These are phyloP conservation scores for Corynorhinus townsendii DNA, from an alignment of 2,113 vertebrate species.

Conservation along the genomic window DNA sequence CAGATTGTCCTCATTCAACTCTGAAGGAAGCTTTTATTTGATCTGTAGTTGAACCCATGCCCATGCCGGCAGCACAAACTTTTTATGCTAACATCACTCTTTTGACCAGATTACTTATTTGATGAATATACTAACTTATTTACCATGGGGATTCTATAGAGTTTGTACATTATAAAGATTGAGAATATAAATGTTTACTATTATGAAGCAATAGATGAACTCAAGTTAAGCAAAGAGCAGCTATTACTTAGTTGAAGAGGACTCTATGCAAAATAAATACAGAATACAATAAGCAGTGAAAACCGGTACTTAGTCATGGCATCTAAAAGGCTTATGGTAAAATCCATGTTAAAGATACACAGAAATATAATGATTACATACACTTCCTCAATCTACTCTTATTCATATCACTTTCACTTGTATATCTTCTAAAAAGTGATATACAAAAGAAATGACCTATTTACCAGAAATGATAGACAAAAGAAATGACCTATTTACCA, in stretches of 20 bases:
- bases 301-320: not conserved
- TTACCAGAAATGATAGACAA: not conserved
- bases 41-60: not conserved
- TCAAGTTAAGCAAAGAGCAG: not conserved
- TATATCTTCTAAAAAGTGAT: not conserved
- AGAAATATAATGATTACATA: not conserved
- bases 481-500: not conserved
- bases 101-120: conserved; percentile 18
- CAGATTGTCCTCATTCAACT: not conserved
- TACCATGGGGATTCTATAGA: not conserved
- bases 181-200: not conserved
- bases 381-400: not conserved
- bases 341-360: not conserved
- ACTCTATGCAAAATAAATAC: not conserved
- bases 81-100: not conserved
- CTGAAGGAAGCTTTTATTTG: not conserved
- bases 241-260: not conserved
- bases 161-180: not conserved
- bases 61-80: not conserved
- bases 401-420: not conserved
- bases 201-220: not conserved
- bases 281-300: not conserved
- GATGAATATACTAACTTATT: not conserved
- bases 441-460: not conserved
- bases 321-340: not conserved